phyloP scores from a whole-genome alignment of 2,113 vertebrate species.

The Melanostigma gelatinosum region DNA sequence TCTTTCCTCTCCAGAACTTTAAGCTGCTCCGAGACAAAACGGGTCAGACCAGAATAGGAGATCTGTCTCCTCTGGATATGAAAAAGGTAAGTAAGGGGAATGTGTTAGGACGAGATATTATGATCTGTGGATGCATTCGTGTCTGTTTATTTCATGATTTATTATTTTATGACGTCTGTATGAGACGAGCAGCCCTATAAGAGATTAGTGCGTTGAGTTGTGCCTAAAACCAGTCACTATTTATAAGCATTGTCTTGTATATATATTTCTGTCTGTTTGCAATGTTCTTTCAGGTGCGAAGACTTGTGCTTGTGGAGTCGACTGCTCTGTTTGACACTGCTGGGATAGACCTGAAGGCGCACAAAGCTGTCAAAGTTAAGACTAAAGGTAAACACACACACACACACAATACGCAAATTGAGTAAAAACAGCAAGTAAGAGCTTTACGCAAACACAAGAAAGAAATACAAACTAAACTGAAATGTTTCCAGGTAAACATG shows the following conservation, averaged over 20 bases:
- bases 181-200: neutral
- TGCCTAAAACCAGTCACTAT: neutral
- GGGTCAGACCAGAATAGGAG: conserved; percentile 91
- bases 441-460: neutral
- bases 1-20: conserved; percentile 85
- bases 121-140: neutral
- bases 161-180: neutral
- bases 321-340: conserved; percentile 92
- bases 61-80: conserved; percentile 94
- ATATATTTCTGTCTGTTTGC: neutral
- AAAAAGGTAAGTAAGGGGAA: conserved; percentile 82
- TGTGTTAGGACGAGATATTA: neutral
- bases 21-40: conserved; percentile 93
- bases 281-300: conserved; percentile 76
- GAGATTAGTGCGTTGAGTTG: neutral
- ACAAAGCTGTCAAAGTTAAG: conserved; percentile 92
- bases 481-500: neutral
- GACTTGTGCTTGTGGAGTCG: conserved; percentile 92
- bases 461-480: neutral
- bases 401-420: neutral
- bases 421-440: neutral
- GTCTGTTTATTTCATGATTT: neutral
- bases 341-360: conserved; percentile 90
- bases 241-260: neutral
- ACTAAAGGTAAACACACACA: conserved; percentile 85